phyloP scores from a whole-genome alignment of 1,140 invertebrate genomes.

The Leguminivora glycinivorella region DNA sequence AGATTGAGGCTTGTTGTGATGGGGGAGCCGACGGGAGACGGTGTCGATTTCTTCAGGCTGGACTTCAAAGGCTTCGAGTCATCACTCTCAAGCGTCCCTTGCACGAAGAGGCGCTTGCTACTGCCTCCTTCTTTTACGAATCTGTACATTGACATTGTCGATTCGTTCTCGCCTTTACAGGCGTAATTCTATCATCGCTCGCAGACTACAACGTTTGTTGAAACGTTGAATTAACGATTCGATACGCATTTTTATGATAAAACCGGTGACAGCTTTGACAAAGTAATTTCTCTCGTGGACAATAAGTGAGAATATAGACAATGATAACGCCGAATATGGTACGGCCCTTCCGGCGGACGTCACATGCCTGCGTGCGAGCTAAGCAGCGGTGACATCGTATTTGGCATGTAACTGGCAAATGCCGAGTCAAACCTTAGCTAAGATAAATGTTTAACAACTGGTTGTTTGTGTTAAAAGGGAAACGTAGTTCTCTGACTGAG shows the following conservation, averaged over 20 bases:
- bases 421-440: neutral
- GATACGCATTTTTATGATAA: neutral
- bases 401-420: neutral
- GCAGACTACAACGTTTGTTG: conserved; percentile 24
- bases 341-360: conserved; percentile 63
- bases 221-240: conserved; percentile 4
- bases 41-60: conserved; percentile 76
- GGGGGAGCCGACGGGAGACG: conserved; percentile 75
- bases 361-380: conserved; percentile 14
- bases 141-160: conserved; percentile 84
- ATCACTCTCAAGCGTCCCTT: conserved; percentile 85
- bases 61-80: conserved; percentile 77
- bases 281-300: conserved; percentile 15
- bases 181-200: conserved; percentile 34
- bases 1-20: conserved; percentile 80
- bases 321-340: conserved; percentile 47
- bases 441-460: neutral
- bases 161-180: conserved; percentile 56
- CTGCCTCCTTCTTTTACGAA: conserved; percentile 84
- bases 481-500: neutral
- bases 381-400: conserved; percentile 17
- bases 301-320: conserved; percentile 37
- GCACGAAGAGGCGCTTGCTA: conserved; percentile 86
- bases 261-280: conserved; percentile 15
- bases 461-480: neutral